Conservation (phyloP, 2,797 vertebrate species). For the Danio tinwini region DNA sequence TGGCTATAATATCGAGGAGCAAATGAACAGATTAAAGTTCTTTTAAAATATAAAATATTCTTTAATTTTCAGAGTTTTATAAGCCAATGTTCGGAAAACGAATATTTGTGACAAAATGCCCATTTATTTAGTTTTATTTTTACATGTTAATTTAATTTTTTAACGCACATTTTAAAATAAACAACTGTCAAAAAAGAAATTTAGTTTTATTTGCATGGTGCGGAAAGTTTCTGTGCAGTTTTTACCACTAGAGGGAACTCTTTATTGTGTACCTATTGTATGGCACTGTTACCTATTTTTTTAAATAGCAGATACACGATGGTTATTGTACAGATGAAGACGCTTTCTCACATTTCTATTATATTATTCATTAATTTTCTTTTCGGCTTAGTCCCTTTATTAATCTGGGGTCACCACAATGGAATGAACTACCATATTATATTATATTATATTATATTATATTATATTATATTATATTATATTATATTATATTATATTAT, state of each 20-base stretch:
- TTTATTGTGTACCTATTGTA: not conserved
- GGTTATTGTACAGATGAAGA: not conserved
- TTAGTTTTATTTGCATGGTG: not conserved
- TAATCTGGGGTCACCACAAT: too few relatives aligned
- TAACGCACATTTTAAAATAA: not conserved
- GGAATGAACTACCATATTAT: too few relatives aligned
- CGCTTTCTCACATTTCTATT: not conserved
- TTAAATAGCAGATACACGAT: not conserved
- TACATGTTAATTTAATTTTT: too few relatives aligned
- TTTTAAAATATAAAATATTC: not conserved
- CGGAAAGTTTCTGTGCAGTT: not conserved
- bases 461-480: too few relatives aligned
- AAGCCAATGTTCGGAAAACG: not conserved
- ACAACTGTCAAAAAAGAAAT: too few relatives aligned
- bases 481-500: too few relatives aligned
- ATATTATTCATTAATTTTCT: too few relatives aligned
- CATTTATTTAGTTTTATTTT: too few relatives aligned
- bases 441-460: too few relatives aligned
- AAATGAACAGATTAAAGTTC: not conserved
- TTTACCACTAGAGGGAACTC: conserved; percentile 22
- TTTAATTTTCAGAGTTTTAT: not conserved
- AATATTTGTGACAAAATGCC: too few relatives aligned
- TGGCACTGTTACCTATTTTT: not conserved
- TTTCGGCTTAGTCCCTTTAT: too few relatives aligned
- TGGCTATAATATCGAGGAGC: not conserved